phyloP scores from a whole-genome alignment of 1,140 invertebrate species.

The Whitmania pigra region DNA sequence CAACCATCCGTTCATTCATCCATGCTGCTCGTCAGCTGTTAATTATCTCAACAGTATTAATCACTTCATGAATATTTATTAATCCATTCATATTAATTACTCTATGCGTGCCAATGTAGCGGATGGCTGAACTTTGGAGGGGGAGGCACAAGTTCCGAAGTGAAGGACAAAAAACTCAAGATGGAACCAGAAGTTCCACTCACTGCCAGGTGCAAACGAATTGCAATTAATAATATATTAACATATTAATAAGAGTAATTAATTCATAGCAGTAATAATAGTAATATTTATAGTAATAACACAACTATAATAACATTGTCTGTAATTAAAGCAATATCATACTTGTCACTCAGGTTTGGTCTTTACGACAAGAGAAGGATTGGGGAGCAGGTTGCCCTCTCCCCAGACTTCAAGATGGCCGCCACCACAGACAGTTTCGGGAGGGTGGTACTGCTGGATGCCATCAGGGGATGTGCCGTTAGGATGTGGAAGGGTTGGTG shows the following conservation, averaged over 20 bases:
- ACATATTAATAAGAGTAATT: too few species aligned
- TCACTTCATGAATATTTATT: too few species aligned
- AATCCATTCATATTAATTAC: too few species aligned
- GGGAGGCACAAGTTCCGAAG: conserved; percentile 16
- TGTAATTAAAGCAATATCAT: background rate
- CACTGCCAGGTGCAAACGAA: conserved; percentile 39
- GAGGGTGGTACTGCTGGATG: conserved; percentile 69
- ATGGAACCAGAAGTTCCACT: conserved; percentile 46
- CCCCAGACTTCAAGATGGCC: conserved; percentile 65
- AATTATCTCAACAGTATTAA: too few species aligned
- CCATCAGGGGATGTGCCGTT: conserved; percentile 60
- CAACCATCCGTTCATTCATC: background rate
- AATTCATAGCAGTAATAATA: too few species aligned
- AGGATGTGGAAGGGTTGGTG: conserved; percentile 72
- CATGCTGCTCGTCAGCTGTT: too few species aligned
- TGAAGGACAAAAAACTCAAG: conserved; percentile 38
- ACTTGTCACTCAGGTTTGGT: conserved; percentile 50
- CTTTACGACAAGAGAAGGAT: conserved; percentile 66
- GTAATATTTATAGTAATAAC: too few species aligned
- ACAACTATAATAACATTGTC: background rate
- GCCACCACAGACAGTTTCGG: conserved; percentile 73
- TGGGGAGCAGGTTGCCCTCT: conserved; percentile 58
- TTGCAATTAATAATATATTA: background rate
- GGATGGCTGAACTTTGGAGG: background rate
- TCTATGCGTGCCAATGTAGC: too few species aligned